These are phyloP conservation scores for Eulimnadia texana DNA, from an alignment of 1,140 invertebrate genomes.

Conservation along the genomic window DNA sequence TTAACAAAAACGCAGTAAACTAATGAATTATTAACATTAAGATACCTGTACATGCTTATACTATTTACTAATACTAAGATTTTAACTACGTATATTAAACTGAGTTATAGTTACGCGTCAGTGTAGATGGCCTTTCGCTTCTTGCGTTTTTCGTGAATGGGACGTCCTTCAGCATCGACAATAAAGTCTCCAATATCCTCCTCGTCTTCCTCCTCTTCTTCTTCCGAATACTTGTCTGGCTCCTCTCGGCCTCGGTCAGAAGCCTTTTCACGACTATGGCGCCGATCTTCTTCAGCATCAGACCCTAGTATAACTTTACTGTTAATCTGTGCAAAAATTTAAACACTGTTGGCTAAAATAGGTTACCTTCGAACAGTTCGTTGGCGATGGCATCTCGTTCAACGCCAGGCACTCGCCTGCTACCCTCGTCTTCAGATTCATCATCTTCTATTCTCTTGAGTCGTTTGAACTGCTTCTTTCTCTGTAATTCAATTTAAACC, in stretches of 20 bases:
- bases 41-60: too few relatives aligned
- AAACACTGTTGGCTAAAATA: slow-evolving; percentile 52
- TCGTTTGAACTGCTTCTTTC: slow-evolving; percentile 65
- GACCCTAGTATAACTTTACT: background rate
- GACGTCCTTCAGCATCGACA: slow-evolving; percentile 87
- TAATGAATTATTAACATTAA: too few relatives aligned
- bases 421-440: slow-evolving; percentile 62
- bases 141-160: slow-evolving; percentile 71
- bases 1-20: background rate
- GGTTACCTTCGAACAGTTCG: slow-evolving; percentile 66
- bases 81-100: too few relatives aligned
- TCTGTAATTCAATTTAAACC: slow-evolving; percentile 37
- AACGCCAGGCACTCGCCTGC: slow-evolving; percentile 36
- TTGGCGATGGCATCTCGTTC: slow-evolving; percentile 77
- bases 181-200: slow-evolving; percentile 93
- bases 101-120: slow-evolving; percentile 62
- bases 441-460: slow-evolving; percentile 69
- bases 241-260: slow-evolving; percentile 19
- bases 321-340: slow-evolving; percentile 4
- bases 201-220: slow-evolving; percentile 55
- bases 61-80: too few relatives aligned
- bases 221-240: slow-evolving; percentile 25
- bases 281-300: background rate
- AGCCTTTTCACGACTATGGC: background rate
- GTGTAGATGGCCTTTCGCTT: slow-evolving; percentile 78